Evolutionary conservation across 2,888 invertebrate genomes (phyloP).

Genomic region (Druceiella hillmani): DNA sequence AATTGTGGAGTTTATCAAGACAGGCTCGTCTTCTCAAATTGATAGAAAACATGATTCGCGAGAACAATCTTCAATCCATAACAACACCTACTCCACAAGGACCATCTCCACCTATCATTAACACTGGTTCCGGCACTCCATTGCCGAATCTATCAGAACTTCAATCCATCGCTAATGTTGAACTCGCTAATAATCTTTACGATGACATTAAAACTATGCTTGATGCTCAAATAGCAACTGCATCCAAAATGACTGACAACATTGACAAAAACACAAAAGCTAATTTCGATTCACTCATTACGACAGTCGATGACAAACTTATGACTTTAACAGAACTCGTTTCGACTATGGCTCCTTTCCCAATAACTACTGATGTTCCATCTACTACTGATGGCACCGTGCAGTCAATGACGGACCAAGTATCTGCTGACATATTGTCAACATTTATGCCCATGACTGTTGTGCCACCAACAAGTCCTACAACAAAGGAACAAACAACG

Average conservation of each 20-base stretch:
- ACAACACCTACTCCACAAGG: conserved; percentile 31
- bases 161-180: conserved; percentile 18
- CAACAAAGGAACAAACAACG: background rate
- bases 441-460: too few relatives aligned
- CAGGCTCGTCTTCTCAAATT: conserved; percentile 47
- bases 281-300: too few relatives aligned
- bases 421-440: too few relatives aligned
- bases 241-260: conserved; percentile 25
- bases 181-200: conserved; percentile 26
- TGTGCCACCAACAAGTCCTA: background rate
- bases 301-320: too few relatives aligned
- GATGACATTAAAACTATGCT: conserved; percentile 26
- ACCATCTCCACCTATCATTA: background rate
- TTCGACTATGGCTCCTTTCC: too few relatives aligned
- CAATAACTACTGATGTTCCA: background rate
- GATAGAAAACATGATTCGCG: conserved; percentile 45
- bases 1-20: conserved; percentile 45
- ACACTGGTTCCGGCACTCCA: conserved; percentile 25
- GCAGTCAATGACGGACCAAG: too few relatives aligned
- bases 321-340: too few relatives aligned
- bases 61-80: conserved; percentile 40
- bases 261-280: background rate
- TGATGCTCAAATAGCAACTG: conserved; percentile 21
- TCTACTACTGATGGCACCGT: conserved; percentile 1
- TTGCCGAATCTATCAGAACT: background rate